phyloP scores from a whole-genome alignment of 1,140 invertebrate species.

The Drosophila serrata region DNA sequence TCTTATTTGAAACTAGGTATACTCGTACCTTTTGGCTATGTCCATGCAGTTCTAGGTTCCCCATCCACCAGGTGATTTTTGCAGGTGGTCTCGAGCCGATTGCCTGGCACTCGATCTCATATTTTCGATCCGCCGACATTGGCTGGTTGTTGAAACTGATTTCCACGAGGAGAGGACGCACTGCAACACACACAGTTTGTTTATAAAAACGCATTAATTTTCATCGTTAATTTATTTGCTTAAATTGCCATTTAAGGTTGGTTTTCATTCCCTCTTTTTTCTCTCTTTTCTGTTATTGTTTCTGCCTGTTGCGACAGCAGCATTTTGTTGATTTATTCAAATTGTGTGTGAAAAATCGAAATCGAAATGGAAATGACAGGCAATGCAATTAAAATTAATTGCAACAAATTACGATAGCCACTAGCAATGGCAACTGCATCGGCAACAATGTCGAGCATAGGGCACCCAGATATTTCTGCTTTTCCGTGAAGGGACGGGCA shows the following conservation, averaged over 20 bases:
- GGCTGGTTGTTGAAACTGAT: slow-evolving; percentile 92
- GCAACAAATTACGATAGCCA: slow-evolving; percentile 73
- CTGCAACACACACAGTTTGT: slow-evolving; percentile 86
- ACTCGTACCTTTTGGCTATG: slow-evolving; percentile 78
- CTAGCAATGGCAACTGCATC: slow-evolving; percentile 26
- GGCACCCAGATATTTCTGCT: slow-evolving; percentile 23
- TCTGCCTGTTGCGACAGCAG: slow-evolving; percentile 38
- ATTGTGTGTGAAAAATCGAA: slow-evolving; percentile 83
- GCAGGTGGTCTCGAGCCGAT: slow-evolving; percentile 93
- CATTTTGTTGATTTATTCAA: slow-evolving; percentile 80
- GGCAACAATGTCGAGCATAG: slow-evolving; percentile 37
- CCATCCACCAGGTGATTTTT: slow-evolving; percentile 93
- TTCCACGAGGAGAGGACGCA: slow-evolving; percentile 91
- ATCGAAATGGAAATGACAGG: slow-evolving; percentile 70
- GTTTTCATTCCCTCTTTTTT: not conserved
- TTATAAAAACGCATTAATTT: slow-evolving; percentile 67
- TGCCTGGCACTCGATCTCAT: slow-evolving; percentile 92
- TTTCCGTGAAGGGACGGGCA: slow-evolving; percentile 1
- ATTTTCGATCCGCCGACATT: slow-evolving; percentile 91
- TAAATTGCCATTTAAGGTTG: slow-evolving; percentile 73
- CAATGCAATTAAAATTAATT: slow-evolving; percentile 84
- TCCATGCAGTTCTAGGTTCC: slow-evolving; percentile 88
- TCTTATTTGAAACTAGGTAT: rapidly evolving
- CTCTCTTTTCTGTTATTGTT: slow-evolving; percentile 6
- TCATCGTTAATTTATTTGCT: slow-evolving; percentile 78